phyloP scores from a whole-genome alignment of 2,113 vertebrate genomes.

The Hirundichthys speculiger region DNA sequence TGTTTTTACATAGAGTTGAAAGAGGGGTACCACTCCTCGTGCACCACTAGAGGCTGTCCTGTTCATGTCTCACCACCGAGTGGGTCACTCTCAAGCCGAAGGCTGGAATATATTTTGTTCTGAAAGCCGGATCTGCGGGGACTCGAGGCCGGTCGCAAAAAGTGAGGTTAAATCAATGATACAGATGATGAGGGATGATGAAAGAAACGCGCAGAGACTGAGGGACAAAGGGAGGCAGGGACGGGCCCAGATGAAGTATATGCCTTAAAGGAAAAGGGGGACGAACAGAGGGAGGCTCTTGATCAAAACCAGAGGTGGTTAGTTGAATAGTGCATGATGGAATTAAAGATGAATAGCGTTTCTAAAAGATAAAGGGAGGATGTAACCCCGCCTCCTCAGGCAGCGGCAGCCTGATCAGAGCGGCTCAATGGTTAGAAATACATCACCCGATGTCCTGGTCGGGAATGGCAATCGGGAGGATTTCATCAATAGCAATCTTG shows the following conservation, averaged over 20 bases:
- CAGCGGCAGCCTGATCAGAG: slow-evolving; percentile 1
- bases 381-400: background rate
- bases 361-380: slow-evolving; percentile 14
- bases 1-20: no score
- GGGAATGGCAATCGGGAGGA: background rate
- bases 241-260: slow-evolving; percentile 37
- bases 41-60: slow-evolving; percentile 76
- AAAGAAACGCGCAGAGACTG: slow-evolving; percentile 33
- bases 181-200: slow-evolving; percentile 51
- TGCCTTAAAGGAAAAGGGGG: slow-evolving; percentile 46
- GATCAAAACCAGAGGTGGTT: slow-evolving; percentile 55
- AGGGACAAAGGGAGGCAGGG: slow-evolving; percentile 35
- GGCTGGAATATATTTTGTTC: slow-evolving; percentile 16
- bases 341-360: slow-evolving; percentile 45
- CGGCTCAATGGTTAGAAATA: background rate
- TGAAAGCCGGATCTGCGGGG: slow-evolving; percentile 21
- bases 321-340: slow-evolving; percentile 46
- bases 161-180: slow-evolving; percentile 64
- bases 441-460: background rate
- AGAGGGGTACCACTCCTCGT: background rate
- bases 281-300: slow-evolving; percentile 8
- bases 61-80: slow-evolving; percentile 38
- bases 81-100: slow-evolving; percentile 1
- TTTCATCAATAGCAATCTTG: background rate
- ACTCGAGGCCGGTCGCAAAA: slow-evolving; percentile 36